Percentiles rank a stretch among this genome's conserved stretches.
Conservation (phyloP, 2,797 vertebrate species). For the Parauchenoglanis ngamensis region DNA sequence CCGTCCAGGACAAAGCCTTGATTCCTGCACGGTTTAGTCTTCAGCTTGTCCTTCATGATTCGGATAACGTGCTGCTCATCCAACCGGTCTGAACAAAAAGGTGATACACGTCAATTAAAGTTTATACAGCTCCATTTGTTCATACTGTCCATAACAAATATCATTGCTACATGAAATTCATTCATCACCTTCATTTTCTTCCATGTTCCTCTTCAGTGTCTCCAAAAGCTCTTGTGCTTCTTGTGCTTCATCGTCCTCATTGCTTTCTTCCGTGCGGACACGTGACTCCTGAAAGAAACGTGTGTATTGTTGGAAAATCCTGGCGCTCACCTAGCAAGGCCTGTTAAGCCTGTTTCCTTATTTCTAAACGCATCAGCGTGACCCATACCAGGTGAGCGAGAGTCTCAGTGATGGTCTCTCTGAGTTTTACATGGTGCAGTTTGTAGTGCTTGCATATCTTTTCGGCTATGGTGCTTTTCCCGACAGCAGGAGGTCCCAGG, state of each 20-base stretch:
- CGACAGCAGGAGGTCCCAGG: conserved; percentile 88
- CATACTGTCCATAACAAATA: background rate
- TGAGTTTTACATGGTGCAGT: conserved; percentile 81
- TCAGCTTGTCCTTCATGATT: conserved; percentile 84
- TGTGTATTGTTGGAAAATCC: background rate
- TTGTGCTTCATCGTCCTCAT: conserved; percentile 53
- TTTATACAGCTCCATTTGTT: background rate
- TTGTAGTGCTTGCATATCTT: conserved; percentile 83
- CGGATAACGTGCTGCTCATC: conserved; percentile 79
- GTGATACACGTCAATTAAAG: background rate
- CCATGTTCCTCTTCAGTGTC: conserved; percentile 79
- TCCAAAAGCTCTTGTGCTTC: conserved; percentile 76
- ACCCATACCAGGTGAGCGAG: conserved; percentile 80
- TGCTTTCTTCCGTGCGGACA: conserved; percentile 57
- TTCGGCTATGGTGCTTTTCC: conserved; percentile 82
- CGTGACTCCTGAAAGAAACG: conserved; percentile 48
- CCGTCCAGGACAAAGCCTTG: conserved; percentile 91
- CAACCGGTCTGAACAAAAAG: conserved; percentile 70
- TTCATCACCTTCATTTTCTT: conserved; percentile 77
- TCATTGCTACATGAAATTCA: too few species aligned
- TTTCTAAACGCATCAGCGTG: background rate
- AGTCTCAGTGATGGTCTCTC: conserved; percentile 78
- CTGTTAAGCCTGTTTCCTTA: background rate
- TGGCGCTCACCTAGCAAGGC: background rate
- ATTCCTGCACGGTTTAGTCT: conserved; percentile 86